A percentile compares a stretch with the other conserved stretches of the same genome.
These are phyloP conservation scores for Pseudochirops corinnae DNA, from an alignment of 2,797 vertebrate species.

Conservation along the genomic window DNA sequence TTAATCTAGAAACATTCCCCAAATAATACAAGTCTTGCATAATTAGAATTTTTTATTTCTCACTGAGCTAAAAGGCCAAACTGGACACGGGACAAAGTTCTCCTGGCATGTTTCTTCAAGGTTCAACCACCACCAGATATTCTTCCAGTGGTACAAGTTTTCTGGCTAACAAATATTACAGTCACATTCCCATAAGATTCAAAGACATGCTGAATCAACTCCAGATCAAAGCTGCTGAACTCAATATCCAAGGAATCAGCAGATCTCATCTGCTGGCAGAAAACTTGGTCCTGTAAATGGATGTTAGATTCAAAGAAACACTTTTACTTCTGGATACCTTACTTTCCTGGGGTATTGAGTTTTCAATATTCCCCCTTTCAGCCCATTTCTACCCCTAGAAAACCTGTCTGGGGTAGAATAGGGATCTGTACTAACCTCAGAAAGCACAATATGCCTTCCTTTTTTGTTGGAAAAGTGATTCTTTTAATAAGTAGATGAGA, in stretches of 20 bases:
- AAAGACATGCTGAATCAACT: neutral
- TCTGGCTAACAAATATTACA: neutral
- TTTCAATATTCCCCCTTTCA: neutral
- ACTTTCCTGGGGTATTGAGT: neutral
- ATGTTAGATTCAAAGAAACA: neutral
- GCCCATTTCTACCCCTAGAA: neutral
- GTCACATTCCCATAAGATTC: neutral
- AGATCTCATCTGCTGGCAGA: neutral
- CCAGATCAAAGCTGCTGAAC: neutral
- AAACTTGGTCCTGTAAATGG: neutral
- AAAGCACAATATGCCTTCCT: neutral
- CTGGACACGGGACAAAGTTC: neutral
- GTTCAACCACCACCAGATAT: neutral
- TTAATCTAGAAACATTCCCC: neutral
- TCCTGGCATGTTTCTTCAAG: neutral
- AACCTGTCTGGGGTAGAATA: neutral
- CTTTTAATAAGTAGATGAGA: neutral
- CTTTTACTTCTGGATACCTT: neutral
- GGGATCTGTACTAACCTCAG: neutral
- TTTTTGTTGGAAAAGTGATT: neutral
- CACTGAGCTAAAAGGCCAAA: neutral
- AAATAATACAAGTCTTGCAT: neutral
- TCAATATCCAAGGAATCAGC: neutral
- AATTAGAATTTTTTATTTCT: slow-evolving; percentile 12
- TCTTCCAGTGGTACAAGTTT: neutral